Conservation (phyloP, 2,113 vertebrate species). For the Proteles cristata region DNA sequence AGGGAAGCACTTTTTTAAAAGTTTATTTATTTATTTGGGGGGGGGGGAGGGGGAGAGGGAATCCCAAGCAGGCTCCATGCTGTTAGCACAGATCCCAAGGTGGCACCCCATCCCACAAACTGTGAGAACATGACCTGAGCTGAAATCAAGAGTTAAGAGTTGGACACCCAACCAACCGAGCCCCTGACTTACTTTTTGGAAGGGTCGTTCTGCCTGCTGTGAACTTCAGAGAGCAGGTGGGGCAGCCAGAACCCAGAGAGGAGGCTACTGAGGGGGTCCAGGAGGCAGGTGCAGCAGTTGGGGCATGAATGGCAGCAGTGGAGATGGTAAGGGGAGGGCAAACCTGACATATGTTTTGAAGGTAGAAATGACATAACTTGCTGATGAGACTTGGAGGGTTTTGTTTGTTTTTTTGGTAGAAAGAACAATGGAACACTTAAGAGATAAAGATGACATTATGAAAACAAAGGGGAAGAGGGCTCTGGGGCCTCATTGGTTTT, state of each 20-base stretch:
- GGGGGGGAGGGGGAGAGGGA: too few species aligned
- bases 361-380: not conserved
- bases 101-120: too few species aligned
- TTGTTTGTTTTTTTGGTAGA: not conserved
- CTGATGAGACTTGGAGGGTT: not conserved
- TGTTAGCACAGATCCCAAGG: too few species aligned
- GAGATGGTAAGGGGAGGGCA: not conserved
- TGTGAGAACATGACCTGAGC: too few species aligned
- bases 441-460: not conserved
- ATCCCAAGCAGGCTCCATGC: too few species aligned
- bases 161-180: too few species aligned
- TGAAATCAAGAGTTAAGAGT: too few species aligned
- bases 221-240: not conserved
- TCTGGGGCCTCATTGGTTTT: not conserved
- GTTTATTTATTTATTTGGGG: too few species aligned
- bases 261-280: not conserved
- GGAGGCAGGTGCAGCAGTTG: accelerated
- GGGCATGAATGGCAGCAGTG: not conserved
- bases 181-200: not conserved
- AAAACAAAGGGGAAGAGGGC: not conserved
- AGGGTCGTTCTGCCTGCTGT: not conserved
- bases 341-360: not conserved
- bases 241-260: not conserved
- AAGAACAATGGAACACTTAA: not conserved
- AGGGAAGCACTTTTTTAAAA: not conserved